These are phyloP conservation scores for Willisornis vidua DNA, from an alignment of 2,113 vertebrate species.

Conservation along the genomic window DNA sequence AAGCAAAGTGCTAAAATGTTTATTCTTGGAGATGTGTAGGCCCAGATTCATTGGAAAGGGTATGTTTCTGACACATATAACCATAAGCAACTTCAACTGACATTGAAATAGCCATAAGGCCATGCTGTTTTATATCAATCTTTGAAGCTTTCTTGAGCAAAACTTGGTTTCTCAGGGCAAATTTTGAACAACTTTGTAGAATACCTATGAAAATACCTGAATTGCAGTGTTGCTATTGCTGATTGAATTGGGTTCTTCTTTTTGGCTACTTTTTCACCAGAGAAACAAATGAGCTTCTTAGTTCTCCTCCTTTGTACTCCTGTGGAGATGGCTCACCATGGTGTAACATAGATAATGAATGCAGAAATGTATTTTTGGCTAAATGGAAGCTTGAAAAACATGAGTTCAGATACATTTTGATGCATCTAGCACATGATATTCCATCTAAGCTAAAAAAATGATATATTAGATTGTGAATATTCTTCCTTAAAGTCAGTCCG, in stretches of 20 bases:
- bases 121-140: neutral
- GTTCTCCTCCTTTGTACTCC: neutral
- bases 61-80: neutral
- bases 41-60: neutral
- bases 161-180: conserved; percentile 22
- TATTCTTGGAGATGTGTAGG: neutral
- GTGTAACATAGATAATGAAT: neutral
- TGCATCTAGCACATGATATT: neutral
- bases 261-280: neutral
- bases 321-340: neutral
- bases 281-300: conserved; percentile 1
- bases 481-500: neutral
- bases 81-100: neutral
- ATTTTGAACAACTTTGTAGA: neutral
- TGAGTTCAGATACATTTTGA: neutral
- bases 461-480: neutral
- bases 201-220: conserved; percentile 3
- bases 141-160: neutral
- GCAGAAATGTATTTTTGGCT: neutral
- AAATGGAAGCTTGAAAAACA: neutral
- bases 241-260: neutral
- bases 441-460: neutral
- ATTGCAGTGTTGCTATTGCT: neutral
- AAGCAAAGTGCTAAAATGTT: neutral
- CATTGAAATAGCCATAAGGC: neutral